Evolutionary conservation across 2,113 vertebrate genomes (phyloP), one percentile per base, ranked within the genome.

Genomic region (Meleagris gallopavo): DNA sequence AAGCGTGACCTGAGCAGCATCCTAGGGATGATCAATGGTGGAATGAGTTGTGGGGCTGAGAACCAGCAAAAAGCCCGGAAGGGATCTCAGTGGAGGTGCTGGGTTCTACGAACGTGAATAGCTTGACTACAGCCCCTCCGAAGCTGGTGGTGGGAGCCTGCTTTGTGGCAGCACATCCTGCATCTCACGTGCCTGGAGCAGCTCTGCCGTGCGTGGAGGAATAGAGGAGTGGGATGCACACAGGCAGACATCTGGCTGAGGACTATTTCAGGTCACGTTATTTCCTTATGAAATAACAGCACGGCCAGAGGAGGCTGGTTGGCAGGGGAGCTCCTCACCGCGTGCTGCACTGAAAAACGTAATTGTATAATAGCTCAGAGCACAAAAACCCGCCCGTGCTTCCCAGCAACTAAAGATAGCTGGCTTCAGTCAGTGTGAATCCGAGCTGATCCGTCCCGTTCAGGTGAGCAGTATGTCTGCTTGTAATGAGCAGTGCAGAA

Each of bases 241-340:
- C 54, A 57, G 3, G 1, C 46, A 32, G 86, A 52, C 89, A 83
- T 93, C 89, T 94, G 88, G 61, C 46, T 41, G 83, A 91, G 74
- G 80, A 95, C 87, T 93, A 90, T 93, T 94, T 80, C 93, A 81
- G 93, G 88, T 93, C 93, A 86, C 36, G 40, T 94, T 80, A 83
- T 81, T 93, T 88, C 83, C 89, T 95, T 95, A 91, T 30, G 86
- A 95, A 93, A 95, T 94, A 90, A 83, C 87, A 94, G 46, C 76
- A 91, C 34, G 93, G 91, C 61, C 13, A 45, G 82, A 77, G 88
- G 88, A 93, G 61, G 38, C 72, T 4, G 85, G 93, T 88, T 93
- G 91, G 93, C 88, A 57, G 40, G 79, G 72, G 40, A 72, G 85
- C 85, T 95, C 91, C 94, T 89, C 85, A 80, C 91, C 77, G 50